Evolutionary conservation across 1,140 invertebrate species (phyloP).

Genomic region (Euura saliciscinereae): DNA sequence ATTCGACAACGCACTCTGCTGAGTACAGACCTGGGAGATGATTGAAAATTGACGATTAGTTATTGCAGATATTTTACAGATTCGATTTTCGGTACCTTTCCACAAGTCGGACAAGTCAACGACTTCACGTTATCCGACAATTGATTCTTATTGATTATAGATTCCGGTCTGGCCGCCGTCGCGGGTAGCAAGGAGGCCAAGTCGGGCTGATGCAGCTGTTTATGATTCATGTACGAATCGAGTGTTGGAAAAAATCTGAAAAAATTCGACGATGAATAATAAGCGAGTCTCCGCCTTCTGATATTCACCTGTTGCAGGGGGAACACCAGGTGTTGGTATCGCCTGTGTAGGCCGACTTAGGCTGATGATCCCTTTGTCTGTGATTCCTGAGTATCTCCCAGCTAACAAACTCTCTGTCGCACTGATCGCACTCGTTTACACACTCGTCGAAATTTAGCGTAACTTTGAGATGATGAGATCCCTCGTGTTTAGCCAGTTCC

Average conservation of each 20-base stretch:
- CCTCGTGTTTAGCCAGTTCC: constrained; percentile 46
- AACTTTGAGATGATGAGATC: constrained; percentile 42
- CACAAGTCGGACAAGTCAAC: constrained; percentile 46
- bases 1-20: constrained; percentile 52
- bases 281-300: not conserved
- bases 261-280: not conserved
- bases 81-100: constrained; percentile 35
- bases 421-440: constrained; percentile 43
- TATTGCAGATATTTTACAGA: not conserved
- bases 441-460: constrained; percentile 39
- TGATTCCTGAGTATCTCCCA: constrained; percentile 50
- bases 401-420: constrained; percentile 47
- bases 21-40: constrained; percentile 41
- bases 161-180: constrained; percentile 7
- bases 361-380: constrained; percentile 40
- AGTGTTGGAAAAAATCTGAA: constrained; percentile 44
- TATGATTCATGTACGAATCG: constrained; percentile 39
- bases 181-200: not conserved
- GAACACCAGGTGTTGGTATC: constrained; percentile 43
- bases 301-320: constrained; percentile 43
- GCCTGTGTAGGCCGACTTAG: constrained; percentile 30
- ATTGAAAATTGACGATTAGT: too few species aligned
- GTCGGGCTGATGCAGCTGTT: constrained; percentile 38
- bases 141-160: constrained; percentile 26
- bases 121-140: constrained; percentile 37